Percentiles rank a stretch among this genome's conserved stretches.
Evolutionary conservation across 2,113 vertebrate species (phyloP).

Genomic region (Apaloderma vittatum): DNA sequence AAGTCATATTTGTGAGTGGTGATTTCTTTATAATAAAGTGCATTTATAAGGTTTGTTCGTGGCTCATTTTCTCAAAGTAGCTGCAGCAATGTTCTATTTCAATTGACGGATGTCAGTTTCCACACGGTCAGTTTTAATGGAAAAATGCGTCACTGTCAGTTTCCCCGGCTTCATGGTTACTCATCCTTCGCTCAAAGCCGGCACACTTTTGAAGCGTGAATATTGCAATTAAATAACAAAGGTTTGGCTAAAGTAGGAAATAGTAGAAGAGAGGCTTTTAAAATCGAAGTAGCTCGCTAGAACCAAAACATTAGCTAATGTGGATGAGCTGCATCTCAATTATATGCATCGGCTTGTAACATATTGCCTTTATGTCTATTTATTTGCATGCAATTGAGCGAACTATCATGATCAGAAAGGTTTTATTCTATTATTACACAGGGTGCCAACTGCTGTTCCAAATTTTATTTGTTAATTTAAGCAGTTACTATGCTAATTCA

Average conservation of each 20-base stretch:
- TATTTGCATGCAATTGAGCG: background rate
- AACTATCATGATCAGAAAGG: background rate
- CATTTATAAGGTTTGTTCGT: background rate
- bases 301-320: background rate
- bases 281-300: background rate
- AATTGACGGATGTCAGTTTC: constrained; percentile 14
- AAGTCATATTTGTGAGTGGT: background rate
- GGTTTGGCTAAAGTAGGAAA: background rate
- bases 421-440: background rate
- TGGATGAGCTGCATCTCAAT: background rate
- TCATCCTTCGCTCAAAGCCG: background rate
- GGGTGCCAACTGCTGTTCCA: background rate
- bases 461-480: background rate
- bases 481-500: background rate
- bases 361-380: too few species aligned
- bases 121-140: constrained; percentile 36
- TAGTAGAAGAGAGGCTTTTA: background rate
- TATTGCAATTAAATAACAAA: constrained; percentile 4
- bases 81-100: constrained; percentile 13
- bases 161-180: background rate
- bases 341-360: background rate
- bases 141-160: background rate
- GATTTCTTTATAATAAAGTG: constrained; percentile 9
- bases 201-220: background rate
- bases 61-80: constrained; percentile 31